Percentiles rank a stretch among this genome's conserved stretches.
Evolutionary conservation across 92 coral and sea anemone species (phyloP).

Genomic region (Metridium senile): DNA sequence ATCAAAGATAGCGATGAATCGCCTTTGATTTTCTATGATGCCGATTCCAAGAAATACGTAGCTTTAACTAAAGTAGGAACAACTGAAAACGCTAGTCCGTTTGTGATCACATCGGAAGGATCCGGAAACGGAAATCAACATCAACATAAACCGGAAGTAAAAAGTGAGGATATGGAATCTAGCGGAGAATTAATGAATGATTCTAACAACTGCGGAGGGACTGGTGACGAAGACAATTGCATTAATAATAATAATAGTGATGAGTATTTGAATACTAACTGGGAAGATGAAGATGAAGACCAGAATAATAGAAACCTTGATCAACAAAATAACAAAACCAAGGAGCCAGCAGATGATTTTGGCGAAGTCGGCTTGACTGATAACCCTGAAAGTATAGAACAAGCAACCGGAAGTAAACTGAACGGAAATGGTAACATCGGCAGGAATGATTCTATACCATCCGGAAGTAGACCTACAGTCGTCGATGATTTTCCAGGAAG

Average conservation of each 20-base stretch:
- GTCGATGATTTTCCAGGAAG: background rate
- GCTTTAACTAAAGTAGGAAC: constrained; percentile 3
- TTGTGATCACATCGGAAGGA: background rate
- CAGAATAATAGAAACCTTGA: background rate
- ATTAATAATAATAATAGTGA: background rate
- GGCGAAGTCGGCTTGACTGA: background rate
- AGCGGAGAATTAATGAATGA: background rate
- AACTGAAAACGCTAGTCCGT: background rate
- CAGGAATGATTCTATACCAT: background rate
- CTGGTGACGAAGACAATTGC: background rate
- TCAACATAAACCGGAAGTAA: background rate
- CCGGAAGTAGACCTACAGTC: background rate
- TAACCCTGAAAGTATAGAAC: background rate
- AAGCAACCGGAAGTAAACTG: background rate
- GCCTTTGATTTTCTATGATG: constrained; percentile 16
- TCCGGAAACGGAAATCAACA: background rate
- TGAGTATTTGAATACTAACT: background rate
- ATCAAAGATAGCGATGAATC: background rate
- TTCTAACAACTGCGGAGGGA: background rate
- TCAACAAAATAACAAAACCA: background rate
- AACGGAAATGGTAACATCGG: background rate
- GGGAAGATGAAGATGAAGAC: constrained; percentile 6
- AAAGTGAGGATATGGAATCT: background rate
- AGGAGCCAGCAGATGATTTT: background rate
- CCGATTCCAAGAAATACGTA: constrained; percentile 12